Evolutionary conservation across 2,113 vertebrate species (phyloP), one percentile per base, ranked within the genome.

Genomic region (Peromyscus polionotus): DNA sequence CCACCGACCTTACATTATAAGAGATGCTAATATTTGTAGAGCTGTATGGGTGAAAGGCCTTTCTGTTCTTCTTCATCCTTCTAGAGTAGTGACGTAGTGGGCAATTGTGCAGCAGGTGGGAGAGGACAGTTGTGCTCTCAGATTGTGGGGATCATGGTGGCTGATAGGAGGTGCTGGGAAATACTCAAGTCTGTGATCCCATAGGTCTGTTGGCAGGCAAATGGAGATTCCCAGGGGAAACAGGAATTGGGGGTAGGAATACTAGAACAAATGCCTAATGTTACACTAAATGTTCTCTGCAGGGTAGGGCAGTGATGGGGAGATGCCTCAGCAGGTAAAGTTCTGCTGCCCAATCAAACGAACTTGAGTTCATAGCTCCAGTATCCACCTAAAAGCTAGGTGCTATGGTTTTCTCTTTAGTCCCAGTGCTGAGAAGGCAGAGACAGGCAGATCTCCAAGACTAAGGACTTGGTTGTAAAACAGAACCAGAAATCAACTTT

Each of bases 201-300:
- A 88, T 94, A 88, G 85, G 92, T 57, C 81, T n/a, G 39, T 88
- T 96, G 93, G 92, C 92, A 95, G 94, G 77, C 93, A 97, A n/a
- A 79, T 95, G 95, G 76, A 63, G 22, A 70, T 91, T 95, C 72
- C 61, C 85, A 89, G 0, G 90, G 90, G 93, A 28, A 96, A 93
- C 77, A 57, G 63, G 85, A 95, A 91, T 94, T 94, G 54, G 81
- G 24, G 33, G 5, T 95, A 92, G 91, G 90, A 81, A 92, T 97
- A 92, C 31, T 59, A 86, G 92, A 72, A 97, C 33, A 84, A 79
- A 26, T 83, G 42, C 11, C 54, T 89, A 79, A 17, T 89, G 11
- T 95, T 97, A 90, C 88, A 95, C 81, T 96, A 93, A 88, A 61
- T 97, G 72, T 89, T 36, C 79, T n/a, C 39, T 88, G 45, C 45